These are phyloP conservation scores for Incurvaria masculella DNA, from an alignment of 2,888 invertebrate species.

Conservation along the genomic window DNA sequence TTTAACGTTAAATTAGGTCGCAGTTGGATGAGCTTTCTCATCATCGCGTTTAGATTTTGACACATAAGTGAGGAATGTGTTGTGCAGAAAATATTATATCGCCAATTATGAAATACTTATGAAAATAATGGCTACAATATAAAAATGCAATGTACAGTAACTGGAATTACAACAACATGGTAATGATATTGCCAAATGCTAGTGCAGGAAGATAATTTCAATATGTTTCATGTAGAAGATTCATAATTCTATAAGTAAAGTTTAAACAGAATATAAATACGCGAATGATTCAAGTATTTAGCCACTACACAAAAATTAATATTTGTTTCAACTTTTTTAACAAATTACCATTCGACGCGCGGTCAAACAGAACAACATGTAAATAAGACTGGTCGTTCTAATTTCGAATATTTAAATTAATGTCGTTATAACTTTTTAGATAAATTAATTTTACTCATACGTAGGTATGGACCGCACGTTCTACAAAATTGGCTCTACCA, in stretches of 20 bases:
- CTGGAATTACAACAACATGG: too few relatives aligned
- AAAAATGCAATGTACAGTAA: neutral
- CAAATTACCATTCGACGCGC: slow-evolving; percentile 35
- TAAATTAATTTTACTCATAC: neutral
- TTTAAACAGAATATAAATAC: too few relatives aligned
- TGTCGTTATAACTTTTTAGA: slow-evolving; percentile 56
- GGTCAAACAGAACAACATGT: slow-evolving; percentile 41
- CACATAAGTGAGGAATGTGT: neutral
- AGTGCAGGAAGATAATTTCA: neutral
- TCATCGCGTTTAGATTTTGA: neutral
- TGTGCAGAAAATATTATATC: too few relatives aligned
- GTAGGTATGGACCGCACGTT: too few relatives aligned
- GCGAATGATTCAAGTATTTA: neutral
- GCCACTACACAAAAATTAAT: too few relatives aligned
- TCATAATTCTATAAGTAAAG: too few relatives aligned
- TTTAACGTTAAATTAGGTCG: neutral
- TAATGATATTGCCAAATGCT: neutral
- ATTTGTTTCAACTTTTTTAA: too few relatives aligned
- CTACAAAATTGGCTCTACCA: too few relatives aligned
- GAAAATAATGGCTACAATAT: too few relatives aligned
- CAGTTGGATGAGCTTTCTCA: neutral
- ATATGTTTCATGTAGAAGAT: too few relatives aligned
- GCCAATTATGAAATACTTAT: too few relatives aligned
- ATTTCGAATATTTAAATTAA: slow-evolving; percentile 58
- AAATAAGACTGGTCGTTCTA: slow-evolving; percentile 50